phyloP scores from a whole-genome alignment of 2,797 vertebrate genomes.

The Leptodactylus fallax region DNA sequence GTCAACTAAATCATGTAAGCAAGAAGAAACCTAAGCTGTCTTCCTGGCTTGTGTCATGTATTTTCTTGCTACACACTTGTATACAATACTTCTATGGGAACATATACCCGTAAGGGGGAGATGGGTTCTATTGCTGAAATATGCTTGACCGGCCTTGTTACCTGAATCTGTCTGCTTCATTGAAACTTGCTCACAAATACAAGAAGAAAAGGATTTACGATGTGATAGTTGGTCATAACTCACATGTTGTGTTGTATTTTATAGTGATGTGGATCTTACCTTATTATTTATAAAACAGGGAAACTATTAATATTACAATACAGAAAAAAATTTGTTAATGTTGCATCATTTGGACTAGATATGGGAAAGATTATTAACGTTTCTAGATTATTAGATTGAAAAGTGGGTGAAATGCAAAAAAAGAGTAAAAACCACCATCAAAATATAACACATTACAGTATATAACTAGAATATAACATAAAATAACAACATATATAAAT shows the following conservation, averaged over 20 bases:
- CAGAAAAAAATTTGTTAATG: too few species aligned
- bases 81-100: neutral
- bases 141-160: neutral
- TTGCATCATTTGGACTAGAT: too few species aligned
- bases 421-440: too few species aligned
- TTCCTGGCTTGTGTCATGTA: neutral
- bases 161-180: too few species aligned
- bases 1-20: neutral
- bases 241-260: neutral
- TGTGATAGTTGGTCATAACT: neutral
- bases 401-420: neutral
- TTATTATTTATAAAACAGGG: neutral
- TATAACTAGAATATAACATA: too few species aligned
- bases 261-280: too few species aligned
- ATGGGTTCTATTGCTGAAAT: neutral
- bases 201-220: too few species aligned
- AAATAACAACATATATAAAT: too few species aligned
- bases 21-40: neutral
- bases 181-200: too few species aligned
- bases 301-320: neutral
- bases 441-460: neutral
- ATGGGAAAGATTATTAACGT: too few species aligned
- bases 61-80: neutral
- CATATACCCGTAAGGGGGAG: neutral
- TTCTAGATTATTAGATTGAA: too few species aligned